Percentiles rank a stretch among this genome's conserved stretches.
Evolutionary conservation across 2,113 vertebrate species (phyloP).

Genomic region (Myotis lucifugus): DNA sequence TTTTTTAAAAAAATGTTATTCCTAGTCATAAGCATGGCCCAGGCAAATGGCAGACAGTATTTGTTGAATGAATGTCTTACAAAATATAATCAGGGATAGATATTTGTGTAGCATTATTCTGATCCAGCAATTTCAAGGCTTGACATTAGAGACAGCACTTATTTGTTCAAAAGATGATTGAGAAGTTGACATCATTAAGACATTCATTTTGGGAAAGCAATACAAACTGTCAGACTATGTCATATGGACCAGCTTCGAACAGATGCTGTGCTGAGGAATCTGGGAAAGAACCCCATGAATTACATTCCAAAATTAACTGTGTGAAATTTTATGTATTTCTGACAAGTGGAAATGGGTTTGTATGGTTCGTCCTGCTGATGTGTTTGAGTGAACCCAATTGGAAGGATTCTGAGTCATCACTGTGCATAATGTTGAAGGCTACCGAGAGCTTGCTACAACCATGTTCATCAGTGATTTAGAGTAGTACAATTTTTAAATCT

Average conservation of each 20-base stretch:
- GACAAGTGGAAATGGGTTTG: conserved; percentile 22
- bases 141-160: not conserved
- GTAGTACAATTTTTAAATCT: not conserved
- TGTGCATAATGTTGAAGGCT: no score
- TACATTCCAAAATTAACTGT: conserved; percentile 61
- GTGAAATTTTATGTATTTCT: conserved; percentile 47
- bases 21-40: not conserved
- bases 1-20: not conserved
- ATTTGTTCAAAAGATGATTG: conserved; percentile 27
- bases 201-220: conserved; percentile 50
- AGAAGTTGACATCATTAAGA: conserved; percentile 62
- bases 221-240: conserved; percentile 61
- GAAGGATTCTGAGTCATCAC: not conserved
- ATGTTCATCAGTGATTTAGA: not conserved
- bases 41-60: not conserved
- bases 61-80: not conserved
- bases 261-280: conserved; percentile 54
- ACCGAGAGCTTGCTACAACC: not conserved
- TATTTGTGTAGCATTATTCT: not conserved
- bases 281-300: conserved; percentile 52
- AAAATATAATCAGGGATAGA: not conserved
- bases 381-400: not conserved
- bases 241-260: conserved; percentile 52
- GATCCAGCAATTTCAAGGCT: not conserved
- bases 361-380: not conserved